Conservation (phyloP, 2,797 vertebrate species). For the Chrosomus eos region DNA sequence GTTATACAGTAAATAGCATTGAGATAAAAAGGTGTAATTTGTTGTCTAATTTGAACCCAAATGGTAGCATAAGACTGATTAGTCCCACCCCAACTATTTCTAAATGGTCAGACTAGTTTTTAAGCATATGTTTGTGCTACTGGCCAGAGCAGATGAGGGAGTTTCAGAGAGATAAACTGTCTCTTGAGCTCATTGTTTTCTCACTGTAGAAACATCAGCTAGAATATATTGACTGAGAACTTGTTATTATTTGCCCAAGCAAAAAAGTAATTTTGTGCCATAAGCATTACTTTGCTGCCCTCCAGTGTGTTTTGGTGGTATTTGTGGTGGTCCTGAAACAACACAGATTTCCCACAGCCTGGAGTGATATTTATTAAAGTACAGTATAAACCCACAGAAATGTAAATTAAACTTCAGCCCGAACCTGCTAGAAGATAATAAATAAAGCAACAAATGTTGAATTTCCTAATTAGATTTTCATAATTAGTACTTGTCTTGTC, state of each 20-base stretch:
- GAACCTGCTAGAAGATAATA: background rate
- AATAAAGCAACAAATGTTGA: background rate
- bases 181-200: background rate
- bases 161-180: background rate
- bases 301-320: slow-evolving; percentile 44
- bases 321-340: background rate
- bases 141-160: background rate
- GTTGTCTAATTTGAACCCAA: no score
- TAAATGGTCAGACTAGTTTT: background rate
- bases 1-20: no score
- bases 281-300: slow-evolving; percentile 48
- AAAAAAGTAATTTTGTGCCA: background rate
- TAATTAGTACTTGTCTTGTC: background rate
- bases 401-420: background rate
- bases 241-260: background rate
- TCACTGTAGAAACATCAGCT: background rate
- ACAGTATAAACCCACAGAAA: background rate
- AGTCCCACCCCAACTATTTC: no score
- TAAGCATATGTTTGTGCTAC: background rate
- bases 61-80: no score
- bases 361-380: background rate
- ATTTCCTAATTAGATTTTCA: background rate
- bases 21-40: no score
- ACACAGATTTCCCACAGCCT: background rate
- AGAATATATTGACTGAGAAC: background rate